Evolutionary conservation across 2,113 vertebrate genomes (phyloP).

Genomic region (Platysternon megacephalum): DNA sequence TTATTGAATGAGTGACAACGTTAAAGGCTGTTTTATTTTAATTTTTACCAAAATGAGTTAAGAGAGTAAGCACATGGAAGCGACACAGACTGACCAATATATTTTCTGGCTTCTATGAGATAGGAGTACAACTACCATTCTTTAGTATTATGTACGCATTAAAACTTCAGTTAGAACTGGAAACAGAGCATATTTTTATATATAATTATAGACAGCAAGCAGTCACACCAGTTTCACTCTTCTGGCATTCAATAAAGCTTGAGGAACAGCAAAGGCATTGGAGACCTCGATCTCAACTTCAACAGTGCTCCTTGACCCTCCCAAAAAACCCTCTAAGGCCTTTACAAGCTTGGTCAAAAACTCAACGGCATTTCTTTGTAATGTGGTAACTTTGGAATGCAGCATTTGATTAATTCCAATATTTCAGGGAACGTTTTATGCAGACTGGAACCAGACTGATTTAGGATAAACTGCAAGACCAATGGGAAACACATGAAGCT

Average conservation of each 20-base stretch:
- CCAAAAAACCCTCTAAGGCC: neutral
- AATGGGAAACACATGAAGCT: neutral
- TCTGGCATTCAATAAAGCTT: neutral
- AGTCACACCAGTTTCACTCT: neutral
- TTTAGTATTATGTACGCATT: neutral
- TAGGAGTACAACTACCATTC: neutral
- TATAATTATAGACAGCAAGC: neutral
- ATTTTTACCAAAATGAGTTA: neutral
- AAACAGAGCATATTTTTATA: neutral
- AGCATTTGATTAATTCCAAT: too few species aligned
- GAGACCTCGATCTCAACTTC: fast-evolving
- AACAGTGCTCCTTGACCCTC: neutral
- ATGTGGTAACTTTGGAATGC: neutral
- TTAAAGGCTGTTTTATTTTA: neutral
- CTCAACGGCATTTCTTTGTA: neutral
- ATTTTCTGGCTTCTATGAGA: neutral
- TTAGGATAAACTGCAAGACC: neutral
- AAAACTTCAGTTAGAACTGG: fast-evolving
- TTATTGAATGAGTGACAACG: neutral
- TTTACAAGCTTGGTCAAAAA: neutral
- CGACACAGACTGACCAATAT: neutral
- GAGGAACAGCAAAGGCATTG: neutral
- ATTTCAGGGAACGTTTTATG: neutral
- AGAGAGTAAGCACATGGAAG: neutral
- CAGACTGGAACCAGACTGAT: neutral